phyloP scores from a whole-genome alignment of 2,888 invertebrate species.

The Ecdyonurus torrentis region DNA sequence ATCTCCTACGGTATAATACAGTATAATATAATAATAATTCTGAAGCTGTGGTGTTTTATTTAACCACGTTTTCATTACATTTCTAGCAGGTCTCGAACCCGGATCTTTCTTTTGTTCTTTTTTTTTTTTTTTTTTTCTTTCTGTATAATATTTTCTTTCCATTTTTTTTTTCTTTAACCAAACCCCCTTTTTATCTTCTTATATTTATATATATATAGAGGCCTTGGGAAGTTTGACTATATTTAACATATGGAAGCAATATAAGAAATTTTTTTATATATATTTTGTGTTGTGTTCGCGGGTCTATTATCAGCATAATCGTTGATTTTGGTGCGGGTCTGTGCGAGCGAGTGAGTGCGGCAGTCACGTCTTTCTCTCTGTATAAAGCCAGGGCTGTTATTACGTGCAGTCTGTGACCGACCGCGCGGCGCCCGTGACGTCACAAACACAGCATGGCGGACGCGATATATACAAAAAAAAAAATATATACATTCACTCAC shows the following conservation, averaged over 20 bases:
- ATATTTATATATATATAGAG: no score
- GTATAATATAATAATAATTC: no score
- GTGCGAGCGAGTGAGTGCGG: background rate
- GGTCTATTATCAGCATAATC: slow-evolving; percentile 4
- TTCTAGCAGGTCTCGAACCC: no score
- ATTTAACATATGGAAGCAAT: background rate
- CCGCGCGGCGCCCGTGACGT: background rate
- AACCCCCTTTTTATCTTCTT: background rate
- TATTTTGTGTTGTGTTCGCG: background rate
- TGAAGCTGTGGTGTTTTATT: no score
- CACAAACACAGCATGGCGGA: background rate
- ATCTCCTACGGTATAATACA: no score
- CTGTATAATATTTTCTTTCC: no score
- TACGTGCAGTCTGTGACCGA: background rate
- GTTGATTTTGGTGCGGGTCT: slow-evolving; percentile 2
- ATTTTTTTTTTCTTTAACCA: no score
- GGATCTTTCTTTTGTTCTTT: no score
- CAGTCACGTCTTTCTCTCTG: background rate
- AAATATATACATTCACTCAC: background rate
- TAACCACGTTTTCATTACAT: no score
- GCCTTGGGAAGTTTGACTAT: background rate
- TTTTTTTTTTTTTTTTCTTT: no score
- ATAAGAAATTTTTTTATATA: background rate
- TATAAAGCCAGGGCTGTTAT: background rate
- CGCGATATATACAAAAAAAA: background rate